Conservation (phyloP, 1,140 invertebrate species). For the Drosophila repleta region DNA sequence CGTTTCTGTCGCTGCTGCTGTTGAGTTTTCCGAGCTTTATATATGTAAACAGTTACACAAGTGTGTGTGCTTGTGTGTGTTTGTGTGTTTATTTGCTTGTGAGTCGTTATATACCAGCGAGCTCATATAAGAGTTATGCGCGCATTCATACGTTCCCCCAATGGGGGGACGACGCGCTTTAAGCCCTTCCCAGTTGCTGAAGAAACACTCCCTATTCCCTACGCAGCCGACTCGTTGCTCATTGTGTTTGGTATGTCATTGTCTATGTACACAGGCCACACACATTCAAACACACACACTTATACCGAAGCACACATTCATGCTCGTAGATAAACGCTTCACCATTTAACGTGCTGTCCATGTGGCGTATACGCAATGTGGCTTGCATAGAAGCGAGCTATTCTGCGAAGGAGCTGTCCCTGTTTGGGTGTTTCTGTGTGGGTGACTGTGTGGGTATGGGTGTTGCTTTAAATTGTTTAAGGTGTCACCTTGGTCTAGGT, state of each 20-base stretch:
- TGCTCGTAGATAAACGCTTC: constrained; percentile 26
- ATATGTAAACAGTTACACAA: constrained; percentile 23
- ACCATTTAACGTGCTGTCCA: constrained; percentile 32
- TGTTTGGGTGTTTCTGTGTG: background rate
- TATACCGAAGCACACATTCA: constrained; percentile 14
- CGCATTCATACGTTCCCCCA: constrained; percentile 63
- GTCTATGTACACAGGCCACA: constrained; percentile 18
- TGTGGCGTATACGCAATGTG: constrained; percentile 51
- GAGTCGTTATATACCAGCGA: constrained; percentile 47
- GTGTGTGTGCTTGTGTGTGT: constrained; percentile 12
- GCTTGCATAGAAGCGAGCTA: background rate
- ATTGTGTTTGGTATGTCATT: constrained; percentile 41
- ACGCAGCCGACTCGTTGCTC: constrained; percentile 1
- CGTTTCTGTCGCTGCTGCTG: constrained; percentile 14
- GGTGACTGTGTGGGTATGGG: constrained; percentile 10
- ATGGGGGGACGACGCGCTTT: constrained; percentile 35
- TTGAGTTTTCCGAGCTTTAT: constrained; percentile 49
- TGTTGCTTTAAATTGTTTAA: constrained; percentile 1
- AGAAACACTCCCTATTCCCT: constrained; percentile 32
- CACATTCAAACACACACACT: constrained; percentile 12
- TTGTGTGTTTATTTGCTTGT: constrained; percentile 26
- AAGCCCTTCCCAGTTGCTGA: constrained; percentile 46
- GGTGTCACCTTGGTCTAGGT: constrained; percentile 37
- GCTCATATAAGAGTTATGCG: constrained; percentile 69
- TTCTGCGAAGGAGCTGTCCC: background rate